These are phyloP conservation scores for Catalaphyllia jardinei DNA, from an alignment of 64 coral and sea anemone species.

Conservation along the genomic window DNA sequence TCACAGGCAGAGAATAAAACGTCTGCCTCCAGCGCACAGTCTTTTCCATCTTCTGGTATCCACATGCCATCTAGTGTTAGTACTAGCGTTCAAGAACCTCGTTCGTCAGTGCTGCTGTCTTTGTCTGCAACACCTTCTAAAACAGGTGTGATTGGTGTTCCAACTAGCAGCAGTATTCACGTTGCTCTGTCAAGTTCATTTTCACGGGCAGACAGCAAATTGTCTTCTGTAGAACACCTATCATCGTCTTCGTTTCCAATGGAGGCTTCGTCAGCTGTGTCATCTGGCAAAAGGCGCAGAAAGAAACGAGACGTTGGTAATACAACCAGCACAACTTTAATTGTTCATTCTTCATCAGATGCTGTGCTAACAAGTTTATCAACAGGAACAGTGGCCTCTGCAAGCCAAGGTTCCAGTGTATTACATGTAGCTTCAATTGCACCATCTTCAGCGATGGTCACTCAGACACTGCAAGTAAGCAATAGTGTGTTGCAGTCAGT, in stretches of 20 bases:
- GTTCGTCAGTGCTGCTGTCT: not conserved
- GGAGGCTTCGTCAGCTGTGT: not conserved
- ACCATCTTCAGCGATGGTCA: not conserved
- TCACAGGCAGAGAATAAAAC: not conserved
- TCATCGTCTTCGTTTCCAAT: not conserved
- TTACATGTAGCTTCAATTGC: not conserved
- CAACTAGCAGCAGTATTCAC: not conserved
- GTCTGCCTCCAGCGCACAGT: too few relatives aligned
- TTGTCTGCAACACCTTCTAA: not conserved
- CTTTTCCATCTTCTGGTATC: not conserved
- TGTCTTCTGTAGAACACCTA: not conserved
- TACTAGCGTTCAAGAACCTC: not conserved
- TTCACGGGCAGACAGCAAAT: too few relatives aligned
- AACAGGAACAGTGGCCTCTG: not conserved
- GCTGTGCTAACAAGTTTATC: not conserved
- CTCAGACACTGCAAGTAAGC: not conserved
- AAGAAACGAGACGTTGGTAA: slow-evolving; percentile 2
- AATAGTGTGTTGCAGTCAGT: not conserved
- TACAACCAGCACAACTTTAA: too few relatives aligned
- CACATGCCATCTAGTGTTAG: not conserved
- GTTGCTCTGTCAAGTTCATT: not conserved
- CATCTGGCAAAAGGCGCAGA: not conserved
- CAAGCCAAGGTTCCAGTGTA: not conserved
- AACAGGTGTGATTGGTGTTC: not conserved
- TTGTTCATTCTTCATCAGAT: not conserved